A percentile compares a stretch with the other conserved stretches of the same genome.
Conservation (phyloP, 1,140 invertebrate species). For the Drosophila dunni region DNA sequence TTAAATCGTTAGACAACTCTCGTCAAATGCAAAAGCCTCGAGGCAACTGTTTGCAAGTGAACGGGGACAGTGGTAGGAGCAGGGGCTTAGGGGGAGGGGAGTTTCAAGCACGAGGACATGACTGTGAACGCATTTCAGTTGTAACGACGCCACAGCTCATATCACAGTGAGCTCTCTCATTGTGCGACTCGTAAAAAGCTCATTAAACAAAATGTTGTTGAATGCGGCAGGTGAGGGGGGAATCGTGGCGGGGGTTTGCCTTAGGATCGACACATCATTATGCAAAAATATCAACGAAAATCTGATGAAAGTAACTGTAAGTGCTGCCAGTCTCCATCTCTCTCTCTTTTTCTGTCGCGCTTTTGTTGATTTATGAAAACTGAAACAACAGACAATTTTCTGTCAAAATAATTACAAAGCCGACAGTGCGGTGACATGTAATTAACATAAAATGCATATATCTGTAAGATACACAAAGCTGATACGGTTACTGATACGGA, state of each 20-base stretch:
- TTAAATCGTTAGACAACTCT: conserved; percentile 11
- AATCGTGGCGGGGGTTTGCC: conserved; percentile 5
- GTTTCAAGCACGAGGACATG: neutral
- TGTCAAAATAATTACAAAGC: conserved; percentile 80
- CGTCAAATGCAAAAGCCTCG: neutral
- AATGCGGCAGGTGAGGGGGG: neutral
- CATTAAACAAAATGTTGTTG: conserved; percentile 70
- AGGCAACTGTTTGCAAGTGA: conserved; percentile 18
- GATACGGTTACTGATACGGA: conserved; percentile 1
- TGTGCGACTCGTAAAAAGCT: conserved; percentile 74
- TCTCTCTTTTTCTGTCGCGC: neutral
- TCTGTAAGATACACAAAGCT: conserved; percentile 47
- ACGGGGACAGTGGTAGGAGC: neutral
- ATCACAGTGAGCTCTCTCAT: conserved; percentile 38
- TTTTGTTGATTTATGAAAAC: conserved; percentile 47
- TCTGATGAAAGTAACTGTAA: conserved; percentile 66
- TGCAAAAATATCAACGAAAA: conserved; percentile 49
- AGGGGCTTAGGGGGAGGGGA: neutral
- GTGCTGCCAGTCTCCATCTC: neutral
- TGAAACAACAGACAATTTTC: conserved; percentile 50
- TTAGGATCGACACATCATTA: conserved; percentile 59
- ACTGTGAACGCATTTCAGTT: conserved; percentile 10
- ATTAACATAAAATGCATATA: conserved; percentile 80
- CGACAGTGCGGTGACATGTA: conserved; percentile 73
- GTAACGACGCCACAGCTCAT: conserved; percentile 29